Conservation (phyloP, 1,140 invertebrate genomes). For the Chlorops oryzae region DNA sequence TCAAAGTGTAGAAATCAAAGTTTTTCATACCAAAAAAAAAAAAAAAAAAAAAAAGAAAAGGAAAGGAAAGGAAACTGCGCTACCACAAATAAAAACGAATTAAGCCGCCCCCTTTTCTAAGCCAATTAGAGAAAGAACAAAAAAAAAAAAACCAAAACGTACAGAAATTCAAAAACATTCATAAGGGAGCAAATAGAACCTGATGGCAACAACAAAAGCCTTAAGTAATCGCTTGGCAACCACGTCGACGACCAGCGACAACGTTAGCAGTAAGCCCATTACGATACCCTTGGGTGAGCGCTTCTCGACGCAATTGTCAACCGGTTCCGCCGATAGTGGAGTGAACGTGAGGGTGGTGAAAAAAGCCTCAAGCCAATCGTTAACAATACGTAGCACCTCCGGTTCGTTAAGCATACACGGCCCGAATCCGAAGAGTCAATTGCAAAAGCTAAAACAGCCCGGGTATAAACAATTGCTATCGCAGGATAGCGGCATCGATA, state of each 20-base stretch:
- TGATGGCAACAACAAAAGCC: conserved; percentile 38
- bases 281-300: conserved; percentile 38
- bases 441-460: conserved; percentile 21
- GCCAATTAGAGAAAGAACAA: neutral
- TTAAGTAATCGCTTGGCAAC: conserved; percentile 10
- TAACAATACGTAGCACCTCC: conserved; percentile 35
- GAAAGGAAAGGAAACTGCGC: too few relatives aligned
- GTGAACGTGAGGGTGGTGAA: conserved; percentile 3
- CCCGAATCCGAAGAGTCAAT: conserved; percentile 28
- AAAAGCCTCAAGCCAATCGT: conserved; percentile 4
- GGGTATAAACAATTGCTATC: conserved; percentile 25
- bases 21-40: too few relatives aligned
- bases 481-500: conserved; percentile 43
- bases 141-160: conserved; percentile 6
- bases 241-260: conserved; percentile 21
- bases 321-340: conserved; percentile 43
- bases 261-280: conserved; percentile 29
- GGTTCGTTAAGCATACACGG: conserved; percentile 36
- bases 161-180: neutral
- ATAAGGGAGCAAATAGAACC: conserved; percentile 22
- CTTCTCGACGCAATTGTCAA: conserved; percentile 39
- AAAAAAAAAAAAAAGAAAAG: too few relatives aligned
- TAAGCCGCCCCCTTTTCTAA: too few relatives aligned
- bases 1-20: too few relatives aligned
- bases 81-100: too few relatives aligned